Conservation (phyloP, 2,888 invertebrate genomes). For the Smittia sp. region DNA sequence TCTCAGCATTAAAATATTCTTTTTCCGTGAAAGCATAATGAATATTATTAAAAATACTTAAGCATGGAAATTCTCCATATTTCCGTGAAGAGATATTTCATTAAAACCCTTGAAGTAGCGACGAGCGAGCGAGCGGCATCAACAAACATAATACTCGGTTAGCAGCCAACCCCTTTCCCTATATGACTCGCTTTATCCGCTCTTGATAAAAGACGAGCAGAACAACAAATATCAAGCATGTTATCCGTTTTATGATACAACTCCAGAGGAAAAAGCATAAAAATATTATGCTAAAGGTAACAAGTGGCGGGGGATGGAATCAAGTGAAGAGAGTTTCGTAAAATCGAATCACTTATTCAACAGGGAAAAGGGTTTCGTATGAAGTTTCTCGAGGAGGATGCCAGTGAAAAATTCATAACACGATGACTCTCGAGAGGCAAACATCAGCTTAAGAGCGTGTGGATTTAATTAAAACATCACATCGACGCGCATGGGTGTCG, state of each 20-base stretch:
- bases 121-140: background rate
- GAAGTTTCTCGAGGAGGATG: background rate
- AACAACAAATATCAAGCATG: constrained; percentile 28
- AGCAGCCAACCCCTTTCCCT: background rate
- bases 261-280: background rate
- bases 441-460: constrained; percentile 23
- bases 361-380: constrained; percentile 16
- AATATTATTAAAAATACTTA: constrained; percentile 38
- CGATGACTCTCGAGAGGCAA: constrained; percentile 27
- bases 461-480: constrained; percentile 40
- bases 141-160: constrained; percentile 24
- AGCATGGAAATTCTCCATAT: background rate
- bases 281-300: constrained; percentile 13
- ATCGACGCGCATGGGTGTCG: background rate
- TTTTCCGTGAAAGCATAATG: constrained; percentile 6
- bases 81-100: constrained; percentile 26
- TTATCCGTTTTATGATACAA: constrained; percentile 30
- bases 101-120: constrained; percentile 28
- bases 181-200: background rate
- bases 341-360: constrained; percentile 25
- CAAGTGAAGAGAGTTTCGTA: constrained; percentile 3
- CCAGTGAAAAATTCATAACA: constrained; percentile 34
- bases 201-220: background rate
- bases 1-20: background rate
- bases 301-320: background rate